These are phyloP conservation scores for Schlechtendalia chinensis DNA, from an alignment of 1,140 invertebrate genomes.

Conservation along the genomic window DNA sequence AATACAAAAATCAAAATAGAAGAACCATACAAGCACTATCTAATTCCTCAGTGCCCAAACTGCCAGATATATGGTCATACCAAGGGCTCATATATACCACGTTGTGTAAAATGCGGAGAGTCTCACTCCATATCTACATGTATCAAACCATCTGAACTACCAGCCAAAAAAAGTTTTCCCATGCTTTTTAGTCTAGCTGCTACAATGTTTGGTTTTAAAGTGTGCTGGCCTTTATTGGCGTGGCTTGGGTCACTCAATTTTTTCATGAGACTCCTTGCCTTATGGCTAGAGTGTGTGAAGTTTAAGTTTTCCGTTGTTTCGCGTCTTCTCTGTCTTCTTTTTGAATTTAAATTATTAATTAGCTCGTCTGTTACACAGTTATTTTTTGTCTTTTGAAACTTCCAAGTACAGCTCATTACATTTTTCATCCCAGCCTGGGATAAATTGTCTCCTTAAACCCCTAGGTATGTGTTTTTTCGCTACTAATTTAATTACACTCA, in stretches of 20 bases:
- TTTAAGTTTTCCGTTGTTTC: background rate
- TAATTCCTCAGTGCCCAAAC: too few species aligned
- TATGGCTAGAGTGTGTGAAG: background rate
- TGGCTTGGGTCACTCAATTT: background rate
- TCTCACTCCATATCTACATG: too few species aligned
- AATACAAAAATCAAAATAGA: too few species aligned
- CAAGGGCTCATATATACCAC: too few species aligned
- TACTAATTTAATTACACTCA: background rate
- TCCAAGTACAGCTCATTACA: background rate
- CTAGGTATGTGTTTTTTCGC: background rate
- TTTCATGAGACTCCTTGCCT: background rate
- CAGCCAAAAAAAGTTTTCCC: slow-evolving; percentile 7
- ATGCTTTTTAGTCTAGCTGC: background rate
- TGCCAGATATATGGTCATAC: too few species aligned
- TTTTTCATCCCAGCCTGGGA: background rate
- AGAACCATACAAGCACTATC: too few species aligned
- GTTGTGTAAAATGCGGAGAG: too few species aligned
- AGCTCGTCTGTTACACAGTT: background rate
- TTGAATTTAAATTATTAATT: slow-evolving; percentile 6
- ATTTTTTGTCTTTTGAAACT: slow-evolving; percentile 1
- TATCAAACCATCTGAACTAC: too few species aligned
- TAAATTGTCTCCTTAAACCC: background rate
- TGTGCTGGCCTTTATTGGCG: background rate
- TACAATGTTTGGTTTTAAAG: background rate
- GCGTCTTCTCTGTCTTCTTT: background rate